Base-by-base conservation (phyloP, 2,113 vertebrate genomes). In the Nycticryphes semicollaris region DNA sequence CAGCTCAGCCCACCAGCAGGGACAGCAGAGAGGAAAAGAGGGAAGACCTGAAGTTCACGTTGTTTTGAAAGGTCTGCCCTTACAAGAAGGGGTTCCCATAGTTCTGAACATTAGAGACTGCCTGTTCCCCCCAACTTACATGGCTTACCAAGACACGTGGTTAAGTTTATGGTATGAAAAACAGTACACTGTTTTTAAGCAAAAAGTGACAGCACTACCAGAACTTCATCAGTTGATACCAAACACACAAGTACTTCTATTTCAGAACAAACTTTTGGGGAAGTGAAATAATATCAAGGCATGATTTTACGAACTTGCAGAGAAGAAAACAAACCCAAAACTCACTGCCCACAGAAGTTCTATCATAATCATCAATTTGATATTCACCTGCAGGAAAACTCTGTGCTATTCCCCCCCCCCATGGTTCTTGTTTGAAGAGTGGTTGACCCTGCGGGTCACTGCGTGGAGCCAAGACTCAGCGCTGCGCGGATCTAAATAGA, bases 291-390 rank as follows among this genome's bases (percentile, higher is more conserved):
- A 77, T 39, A 39, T 5, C 15, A 35, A 87, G 10, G 33, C 6
- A 5, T 3, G 8, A 54, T 25, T 86, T 43, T 57, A 35, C 33
- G 39, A 69, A 28, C 41, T 6, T 27, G 33, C 39, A 66, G 72
- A 51, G 64, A 90, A 74, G 23, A 54, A 64, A 69, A 79, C 24
- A 59, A 68, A 28, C 0, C 1, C 20, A 51, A 20, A 76, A 10
- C 53, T 35, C 47, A 5, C 33, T 56, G 31, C 41, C 41, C 2
- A 4, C 5, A 8, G 18, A 21, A 45, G 48, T 30, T 76, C 8
- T 15, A 12, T 2, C 45, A 50, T 12, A 30, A 64, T 6, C 22
- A 41, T 13, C 1, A 1, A 19, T 8, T 5, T 11, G 47, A 23
- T 7, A 8, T 8, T 53, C 39, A 50, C 33, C 9, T 0, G 0